phyloP scores from a whole-genome alignment of 2,888 invertebrate species.

The Melieria crassipennis region DNA sequence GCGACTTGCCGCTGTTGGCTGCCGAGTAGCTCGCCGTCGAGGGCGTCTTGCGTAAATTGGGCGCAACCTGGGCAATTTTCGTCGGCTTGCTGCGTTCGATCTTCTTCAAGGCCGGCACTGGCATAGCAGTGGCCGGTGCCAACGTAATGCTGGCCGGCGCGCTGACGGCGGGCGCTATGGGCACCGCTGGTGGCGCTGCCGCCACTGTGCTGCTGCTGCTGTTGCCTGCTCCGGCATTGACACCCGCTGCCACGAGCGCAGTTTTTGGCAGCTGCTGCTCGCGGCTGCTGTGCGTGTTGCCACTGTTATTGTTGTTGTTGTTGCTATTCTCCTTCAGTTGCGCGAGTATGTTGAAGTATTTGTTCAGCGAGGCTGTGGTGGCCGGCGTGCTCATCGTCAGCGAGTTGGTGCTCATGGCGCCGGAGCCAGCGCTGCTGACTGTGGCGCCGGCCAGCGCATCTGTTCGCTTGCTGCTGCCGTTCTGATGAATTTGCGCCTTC shows the following conservation, averaged over 20 bases:
- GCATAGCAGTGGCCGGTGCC: constrained; percentile 41
- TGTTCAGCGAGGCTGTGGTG: constrained; percentile 60
- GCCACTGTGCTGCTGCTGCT: constrained; percentile 12
- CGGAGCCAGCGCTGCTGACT: constrained; percentile 24
- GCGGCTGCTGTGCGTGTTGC: neutral
- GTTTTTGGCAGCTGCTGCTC: neutral
- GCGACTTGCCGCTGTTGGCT: constrained; percentile 57
- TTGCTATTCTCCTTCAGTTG: constrained; percentile 55
- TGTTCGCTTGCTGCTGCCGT: constrained; percentile 63
- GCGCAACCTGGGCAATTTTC: constrained; percentile 65
- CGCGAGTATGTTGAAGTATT: constrained; percentile 62
- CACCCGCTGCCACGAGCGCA: constrained; percentile 1
- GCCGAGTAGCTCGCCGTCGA: constrained; percentile 39
- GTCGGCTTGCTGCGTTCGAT: constrained; percentile 65
- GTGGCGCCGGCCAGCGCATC: constrained; percentile 39
- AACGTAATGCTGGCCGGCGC: constrained; percentile 31
- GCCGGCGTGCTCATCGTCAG: constrained; percentile 58
- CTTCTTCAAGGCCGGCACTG: constrained; percentile 63
- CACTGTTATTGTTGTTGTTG: constrained; percentile 16
- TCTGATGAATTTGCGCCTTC: constrained; percentile 72
- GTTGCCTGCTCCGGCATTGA: neutral
- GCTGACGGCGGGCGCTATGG: constrained; percentile 28
- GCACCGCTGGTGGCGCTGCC: constrained; percentile 28
- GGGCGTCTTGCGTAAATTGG: constrained; percentile 63
- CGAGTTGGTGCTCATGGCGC: constrained; percentile 43